Conservation (phyloP, 2,888 invertebrate species). For the Ormyrus labotus region DNA sequence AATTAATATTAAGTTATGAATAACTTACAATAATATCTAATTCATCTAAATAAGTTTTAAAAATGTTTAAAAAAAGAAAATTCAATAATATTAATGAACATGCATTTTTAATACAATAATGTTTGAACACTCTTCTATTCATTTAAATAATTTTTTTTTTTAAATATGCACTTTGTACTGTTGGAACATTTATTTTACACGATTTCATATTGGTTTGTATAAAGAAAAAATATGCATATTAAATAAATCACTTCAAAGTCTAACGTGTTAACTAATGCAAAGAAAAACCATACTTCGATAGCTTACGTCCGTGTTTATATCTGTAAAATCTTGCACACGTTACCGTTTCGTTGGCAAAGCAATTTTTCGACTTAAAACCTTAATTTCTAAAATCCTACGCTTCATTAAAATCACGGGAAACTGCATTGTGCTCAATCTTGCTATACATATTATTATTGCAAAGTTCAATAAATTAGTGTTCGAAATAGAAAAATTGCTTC, state of each 20-base stretch:
- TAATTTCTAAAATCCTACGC: conserved; percentile 27
- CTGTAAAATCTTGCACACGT: conserved; percentile 45
- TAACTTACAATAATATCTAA: conserved; percentile 48
- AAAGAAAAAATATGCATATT: conserved; percentile 42
- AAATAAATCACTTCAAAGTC: conserved; percentile 38
- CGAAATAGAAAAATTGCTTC: conserved; percentile 49
- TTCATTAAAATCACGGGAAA: conserved; percentile 27
- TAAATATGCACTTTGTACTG: conserved; percentile 52
- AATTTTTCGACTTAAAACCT: conserved; percentile 53
- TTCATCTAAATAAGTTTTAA: conserved; percentile 52
- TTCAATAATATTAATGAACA: conserved; percentile 32
- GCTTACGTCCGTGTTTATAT: conserved; percentile 43
- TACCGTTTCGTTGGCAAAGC: conserved; percentile 32
- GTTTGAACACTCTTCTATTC: conserved; percentile 48
- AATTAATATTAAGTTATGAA: conserved; percentile 41
- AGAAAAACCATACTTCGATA: conserved; percentile 49
- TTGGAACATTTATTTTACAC: conserved; percentile 47
- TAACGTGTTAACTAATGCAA: conserved; percentile 37
- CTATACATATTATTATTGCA: conserved; percentile 39
- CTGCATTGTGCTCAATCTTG: conserved; percentile 30
- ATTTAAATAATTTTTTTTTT: conserved; percentile 47
- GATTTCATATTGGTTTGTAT: conserved; percentile 36
- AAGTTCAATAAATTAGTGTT: conserved; percentile 42
- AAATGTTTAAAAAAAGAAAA: conserved; percentile 43
- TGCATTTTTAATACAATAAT: conserved; percentile 47